These are phyloP conservation scores for Astur gentilis DNA, from an alignment of 2,113 vertebrate species.

Conservation along the genomic window DNA sequence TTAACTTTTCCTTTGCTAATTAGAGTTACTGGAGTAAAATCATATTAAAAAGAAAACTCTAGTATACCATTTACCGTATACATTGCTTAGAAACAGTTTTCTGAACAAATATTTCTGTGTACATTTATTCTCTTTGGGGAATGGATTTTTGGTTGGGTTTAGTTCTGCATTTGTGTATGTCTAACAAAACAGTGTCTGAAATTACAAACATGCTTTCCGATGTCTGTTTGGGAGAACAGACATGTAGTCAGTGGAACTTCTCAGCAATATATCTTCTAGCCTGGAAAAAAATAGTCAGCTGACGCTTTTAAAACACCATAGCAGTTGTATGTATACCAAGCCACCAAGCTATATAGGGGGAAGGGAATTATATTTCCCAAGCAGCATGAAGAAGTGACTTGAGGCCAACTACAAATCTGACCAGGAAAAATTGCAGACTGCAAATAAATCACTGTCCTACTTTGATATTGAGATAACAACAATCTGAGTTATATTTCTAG, in stretches of 20 bases:
- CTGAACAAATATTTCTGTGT: not conserved
- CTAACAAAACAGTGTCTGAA: not conserved
- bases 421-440: not conserved
- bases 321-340: not conserved
- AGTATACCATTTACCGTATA: not conserved
- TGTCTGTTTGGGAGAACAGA: not conserved
- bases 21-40: not conserved
- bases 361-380: not conserved
- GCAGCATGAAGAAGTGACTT: not conserved
- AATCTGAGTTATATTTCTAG: not conserved
- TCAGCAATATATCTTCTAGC: not conserved
- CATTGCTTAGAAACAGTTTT: not conserved
- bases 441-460: not conserved
- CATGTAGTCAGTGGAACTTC: not conserved
- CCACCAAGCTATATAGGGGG: not conserved
- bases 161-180: constrained; percentile 1
- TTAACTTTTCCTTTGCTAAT: not conserved
- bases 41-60: not conserved
- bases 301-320: not conserved
- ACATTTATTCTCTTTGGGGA: not conserved
- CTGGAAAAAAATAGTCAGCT: not conserved
- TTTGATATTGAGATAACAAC: not conserved
- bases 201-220: not conserved
- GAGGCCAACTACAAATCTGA: not conserved
- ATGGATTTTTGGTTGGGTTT: not conserved